Conservation (phyloP, 2,113 vertebrate genomes). For the Oxyura jamaicensis region DNA sequence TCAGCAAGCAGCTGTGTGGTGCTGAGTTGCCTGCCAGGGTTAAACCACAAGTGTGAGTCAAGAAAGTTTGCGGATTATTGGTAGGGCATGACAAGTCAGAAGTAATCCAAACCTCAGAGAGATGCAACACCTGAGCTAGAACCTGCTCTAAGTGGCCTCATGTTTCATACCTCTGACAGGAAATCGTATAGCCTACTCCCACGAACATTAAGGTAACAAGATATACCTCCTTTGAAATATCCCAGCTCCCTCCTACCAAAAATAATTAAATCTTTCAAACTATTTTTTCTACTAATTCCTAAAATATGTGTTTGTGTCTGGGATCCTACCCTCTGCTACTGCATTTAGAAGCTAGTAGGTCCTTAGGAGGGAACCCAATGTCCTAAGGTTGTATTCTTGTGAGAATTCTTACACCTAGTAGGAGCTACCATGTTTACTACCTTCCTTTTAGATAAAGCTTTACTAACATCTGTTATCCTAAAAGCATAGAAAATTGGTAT, state of each 20-base stretch:
- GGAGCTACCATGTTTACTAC: fast-evolving
- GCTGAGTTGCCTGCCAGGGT: neutral
- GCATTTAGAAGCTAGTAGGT: neutral
- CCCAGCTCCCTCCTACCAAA: neutral
- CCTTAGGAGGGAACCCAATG: fast-evolving
- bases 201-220: neutral
- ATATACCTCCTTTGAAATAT: neutral
- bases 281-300: neutral
- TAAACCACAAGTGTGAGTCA: neutral
- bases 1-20: fast-evolving
- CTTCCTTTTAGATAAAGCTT: neutral
- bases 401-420: neutral
- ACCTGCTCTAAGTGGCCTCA: neutral
- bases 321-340: neutral
- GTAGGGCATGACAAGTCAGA: neutral
- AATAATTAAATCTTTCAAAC: neutral
- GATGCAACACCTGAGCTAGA: neutral
- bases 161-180: neutral
- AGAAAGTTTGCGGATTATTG: neutral
- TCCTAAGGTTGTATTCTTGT: neutral
- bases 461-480: neutral
- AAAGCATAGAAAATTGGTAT: neutral
- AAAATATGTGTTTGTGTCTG: neutral
- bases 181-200: neutral
- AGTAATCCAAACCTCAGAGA: neutral